Conservation (phyloP, 2,888 invertebrate genomes). For the Caenorhabditis sulstoni region DNA sequence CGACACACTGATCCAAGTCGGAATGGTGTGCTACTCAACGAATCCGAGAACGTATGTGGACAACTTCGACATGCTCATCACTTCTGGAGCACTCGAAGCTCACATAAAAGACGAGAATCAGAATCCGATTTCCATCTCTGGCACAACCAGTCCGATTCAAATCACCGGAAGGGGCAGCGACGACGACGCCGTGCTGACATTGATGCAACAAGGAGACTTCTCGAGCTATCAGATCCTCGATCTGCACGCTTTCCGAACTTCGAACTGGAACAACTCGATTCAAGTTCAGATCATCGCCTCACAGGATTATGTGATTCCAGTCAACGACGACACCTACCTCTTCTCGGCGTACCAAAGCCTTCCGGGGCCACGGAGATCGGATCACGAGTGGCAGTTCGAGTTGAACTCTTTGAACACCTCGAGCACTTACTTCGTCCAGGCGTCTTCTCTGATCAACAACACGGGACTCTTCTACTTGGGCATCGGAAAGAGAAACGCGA, state of each 20-base stretch:
- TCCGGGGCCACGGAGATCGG: constrained; percentile 62
- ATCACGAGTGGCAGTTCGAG: constrained; percentile 34
- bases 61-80: constrained; percentile 67
- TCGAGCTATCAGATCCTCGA: constrained; percentile 65
- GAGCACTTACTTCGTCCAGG: constrained; percentile 58
- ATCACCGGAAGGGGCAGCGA: constrained; percentile 35
- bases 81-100: constrained; percentile 67
- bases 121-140: constrained; percentile 36
- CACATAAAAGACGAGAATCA: constrained; percentile 64
- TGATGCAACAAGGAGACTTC: constrained; percentile 41
- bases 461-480: constrained; percentile 71
- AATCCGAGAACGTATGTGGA: constrained; percentile 71
- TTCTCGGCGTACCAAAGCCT: constrained; percentile 69
- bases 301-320: constrained; percentile 31
- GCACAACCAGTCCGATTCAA: constrained; percentile 33
- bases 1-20: constrained; percentile 37
- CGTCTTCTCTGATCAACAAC: constrained; percentile 61
- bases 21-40: constrained; percentile 55
- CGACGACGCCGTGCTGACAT: constrained; percentile 22
- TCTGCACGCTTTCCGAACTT: constrained; percentile 67
- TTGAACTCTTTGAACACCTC: constrained; percentile 35
- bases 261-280: constrained; percentile 72
- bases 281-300: constrained; percentile 60
- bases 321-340: constrained; percentile 55
- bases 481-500: constrained; percentile 55